Evolutionary conservation across 2,888 invertebrate species (phyloP), one percentile per base, ranked within the genome.

Genomic region (Dusona sp.): DNA sequence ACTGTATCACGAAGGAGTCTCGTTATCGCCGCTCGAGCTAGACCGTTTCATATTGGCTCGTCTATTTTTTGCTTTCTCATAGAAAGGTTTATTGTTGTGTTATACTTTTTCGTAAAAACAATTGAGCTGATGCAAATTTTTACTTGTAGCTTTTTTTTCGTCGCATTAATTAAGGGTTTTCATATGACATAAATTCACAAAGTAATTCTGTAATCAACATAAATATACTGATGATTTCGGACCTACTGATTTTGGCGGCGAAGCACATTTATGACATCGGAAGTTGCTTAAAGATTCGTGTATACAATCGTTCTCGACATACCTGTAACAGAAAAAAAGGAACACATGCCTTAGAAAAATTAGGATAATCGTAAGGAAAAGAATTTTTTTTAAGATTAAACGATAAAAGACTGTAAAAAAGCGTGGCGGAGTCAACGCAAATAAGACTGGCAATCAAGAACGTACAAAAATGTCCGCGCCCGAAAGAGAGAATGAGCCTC

Each of bases 381-480:
- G 82, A 83, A 42, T 88, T 19, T 48, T 36, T 7, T 36, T 36
- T 2, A 36, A 1, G 16, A 9, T 22, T 11, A 11, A 29, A 13
- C 16, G 16, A n/a, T 7, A 25, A 36, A 51, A 36, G 11, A 36
- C 33, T 38, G 48, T 36, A 51, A 54, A 74, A 45, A 54, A 45
- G 77, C 86, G 74, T 83, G 74, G 79, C 78, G 38, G 29, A 79
- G 83, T 45, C 79, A 51, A 70, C 78, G 82, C 79, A 86, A 88
- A 88, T 88, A 87, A 86, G 87, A 83, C 68, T 70, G 85, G 80
- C 83, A 89, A 89, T 89, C 88, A 87, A 89, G 81, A 88, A 86
- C 61, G 79, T 57, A 61, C 77, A 74, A 80, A 86, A 85, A 87
- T 68, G 79, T 38, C 65, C 57, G 38, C 74, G n/a, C 74, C 84